These are phyloP conservation scores for Pachyramphus minor DNA, from an alignment of 2,113 vertebrate species.

Conservation along the genomic window DNA sequence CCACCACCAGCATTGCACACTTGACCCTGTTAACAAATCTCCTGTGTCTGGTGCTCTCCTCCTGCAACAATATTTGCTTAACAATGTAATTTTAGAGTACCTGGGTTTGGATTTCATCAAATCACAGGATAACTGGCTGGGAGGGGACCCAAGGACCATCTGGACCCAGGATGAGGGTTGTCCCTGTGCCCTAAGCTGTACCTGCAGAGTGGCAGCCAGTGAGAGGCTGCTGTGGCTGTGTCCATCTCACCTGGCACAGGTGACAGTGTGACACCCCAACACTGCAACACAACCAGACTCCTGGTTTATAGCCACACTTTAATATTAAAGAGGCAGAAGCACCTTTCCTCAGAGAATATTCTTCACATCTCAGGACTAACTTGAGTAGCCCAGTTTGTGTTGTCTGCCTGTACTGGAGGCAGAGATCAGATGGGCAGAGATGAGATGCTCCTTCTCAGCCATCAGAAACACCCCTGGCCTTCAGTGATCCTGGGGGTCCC, in stretches of 20 bases:
- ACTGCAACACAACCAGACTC: background rate
- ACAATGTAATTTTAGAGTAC: fast-evolving
- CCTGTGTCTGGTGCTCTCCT: too few species aligned
- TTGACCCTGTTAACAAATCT: background rate
- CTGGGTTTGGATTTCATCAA: background rate
- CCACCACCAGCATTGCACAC: background rate
- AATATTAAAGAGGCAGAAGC: background rate
- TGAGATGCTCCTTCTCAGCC: background rate
- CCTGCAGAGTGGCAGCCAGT: fast-evolving
- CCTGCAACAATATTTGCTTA: too few species aligned
- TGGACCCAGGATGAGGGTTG: background rate
- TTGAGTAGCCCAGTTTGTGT: fast-evolving
- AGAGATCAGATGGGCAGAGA: background rate
- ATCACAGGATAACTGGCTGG: background rate
- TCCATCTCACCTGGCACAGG: too few species aligned
- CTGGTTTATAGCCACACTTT: background rate
- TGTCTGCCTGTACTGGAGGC: fast-evolving
- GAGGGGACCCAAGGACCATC: background rate
- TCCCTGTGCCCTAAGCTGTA: background rate
- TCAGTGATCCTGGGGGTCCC: background rate
- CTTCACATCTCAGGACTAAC: too few species aligned
- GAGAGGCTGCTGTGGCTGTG: background rate
- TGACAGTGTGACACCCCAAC: background rate
- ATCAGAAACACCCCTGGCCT: background rate
- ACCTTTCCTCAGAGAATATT: background rate